Conservation (phyloP, 64 coral and sea anemone genomes). For the Montipora sp. region DNA sequence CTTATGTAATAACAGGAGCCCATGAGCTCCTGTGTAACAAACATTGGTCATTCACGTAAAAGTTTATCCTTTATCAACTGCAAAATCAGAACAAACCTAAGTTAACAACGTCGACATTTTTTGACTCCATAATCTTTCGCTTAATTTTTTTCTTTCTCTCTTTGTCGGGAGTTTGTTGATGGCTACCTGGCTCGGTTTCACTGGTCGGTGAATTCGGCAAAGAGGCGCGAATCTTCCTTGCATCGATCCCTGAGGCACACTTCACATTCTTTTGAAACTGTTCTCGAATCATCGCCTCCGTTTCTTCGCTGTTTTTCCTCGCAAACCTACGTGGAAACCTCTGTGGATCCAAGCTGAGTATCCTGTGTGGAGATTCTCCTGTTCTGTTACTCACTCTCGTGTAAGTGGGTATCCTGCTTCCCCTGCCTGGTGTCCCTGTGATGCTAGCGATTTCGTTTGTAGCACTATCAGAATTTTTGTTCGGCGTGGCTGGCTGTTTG, state of each 20-base stretch:
- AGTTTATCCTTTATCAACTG: background rate
- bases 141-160: constrained; percentile 40
- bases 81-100: constrained; percentile 50
- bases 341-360: constrained; percentile 2
- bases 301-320: background rate
- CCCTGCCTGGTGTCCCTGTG: background rate
- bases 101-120: constrained; percentile 63
- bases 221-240: constrained; percentile 16
- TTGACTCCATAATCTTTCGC: constrained; percentile 54
- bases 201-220: constrained; percentile 24
- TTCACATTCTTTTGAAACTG: constrained; percentile 18
- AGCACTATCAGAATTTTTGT: background rate
- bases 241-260: background rate
- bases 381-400: background rate
- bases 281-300: constrained; percentile 28
- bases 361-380: background rate
- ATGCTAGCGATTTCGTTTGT: background rate
- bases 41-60: no score
- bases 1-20: no score
- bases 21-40: no score
- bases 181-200: background rate
- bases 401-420: background rate
- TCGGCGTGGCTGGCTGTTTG: background rate
- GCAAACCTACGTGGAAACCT: constrained; percentile 6
- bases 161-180: background rate